These are phyloP conservation scores for Ptiloglossa arizonensis DNA, from an alignment of 1,140 invertebrate species.

Conservation along the genomic window DNA sequence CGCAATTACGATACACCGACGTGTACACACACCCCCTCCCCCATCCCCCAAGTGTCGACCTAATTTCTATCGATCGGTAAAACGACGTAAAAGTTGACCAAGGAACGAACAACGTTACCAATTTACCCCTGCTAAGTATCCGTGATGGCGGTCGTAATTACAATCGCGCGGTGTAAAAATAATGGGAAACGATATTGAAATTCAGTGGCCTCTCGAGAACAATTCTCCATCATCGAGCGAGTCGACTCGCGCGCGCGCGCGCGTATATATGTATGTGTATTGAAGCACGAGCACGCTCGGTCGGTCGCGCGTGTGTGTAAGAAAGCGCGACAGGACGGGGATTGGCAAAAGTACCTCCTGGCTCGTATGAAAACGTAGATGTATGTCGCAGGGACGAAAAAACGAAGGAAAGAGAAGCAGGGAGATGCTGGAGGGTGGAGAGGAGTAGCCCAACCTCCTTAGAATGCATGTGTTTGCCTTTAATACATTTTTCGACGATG, in stretches of 20 bases:
- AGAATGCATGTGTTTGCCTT: slow-evolving; percentile 74
- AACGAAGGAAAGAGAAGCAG: slow-evolving; percentile 5
- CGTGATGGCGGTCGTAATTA: no score
- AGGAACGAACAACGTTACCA: no score
- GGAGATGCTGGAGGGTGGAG: background rate
- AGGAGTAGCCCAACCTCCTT: slow-evolving; percentile 55
- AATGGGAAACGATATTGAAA: background rate
- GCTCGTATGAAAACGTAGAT: slow-evolving; percentile 61
- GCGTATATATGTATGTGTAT: background rate
- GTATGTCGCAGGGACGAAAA: slow-evolving; percentile 43
- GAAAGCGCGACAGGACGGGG: slow-evolving; percentile 52
- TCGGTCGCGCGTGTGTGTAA: slow-evolving; percentile 42
- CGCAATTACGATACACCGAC: no score
- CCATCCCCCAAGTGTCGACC: no score
- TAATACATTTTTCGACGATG: slow-evolving; percentile 74
- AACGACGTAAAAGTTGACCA: no score
- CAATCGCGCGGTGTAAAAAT: no score
- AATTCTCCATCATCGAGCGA: slow-evolving; percentile 14
- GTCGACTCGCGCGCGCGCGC: background rate
- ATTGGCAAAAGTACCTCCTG: slow-evolving; percentile 61
- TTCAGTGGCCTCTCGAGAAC: no score
- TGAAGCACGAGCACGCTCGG: no score
- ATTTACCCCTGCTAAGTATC: no score
- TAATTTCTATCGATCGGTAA: no score
- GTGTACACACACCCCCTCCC: no score